Base-by-base conservation (phyloP, 64 coral and sea anemone species). In the Stylophora pistillata region DNA sequence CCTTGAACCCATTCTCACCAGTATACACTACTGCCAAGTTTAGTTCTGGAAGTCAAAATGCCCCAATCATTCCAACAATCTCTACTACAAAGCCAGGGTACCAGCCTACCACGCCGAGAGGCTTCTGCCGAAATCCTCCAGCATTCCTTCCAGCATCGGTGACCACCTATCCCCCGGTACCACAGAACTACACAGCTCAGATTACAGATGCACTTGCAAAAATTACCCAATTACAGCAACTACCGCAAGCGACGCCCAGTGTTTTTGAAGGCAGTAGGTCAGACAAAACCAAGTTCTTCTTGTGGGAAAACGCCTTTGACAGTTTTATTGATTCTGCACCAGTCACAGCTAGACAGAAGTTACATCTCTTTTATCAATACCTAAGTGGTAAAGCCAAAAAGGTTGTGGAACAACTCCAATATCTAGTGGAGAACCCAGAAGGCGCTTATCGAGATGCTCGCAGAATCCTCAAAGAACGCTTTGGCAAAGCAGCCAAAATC, bases 311-410 rank as follows among this genome's bases (percentile, higher is more conserved):
- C 57, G 84, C 76, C 9, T 92, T 92, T 63, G 72, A 93, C 53
- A 71, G 86, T 11, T 16, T 93, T 28, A 55, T 93, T 33, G 91
- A 89, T 70, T 93, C 86, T 32, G 79, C 64, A 18, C 85, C 78
- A 34, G 76, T 95, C 6, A 85, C 94, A 61, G 31, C 85, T 28
- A 26, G 53, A 33, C 78, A 91, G 28, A 91, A 91, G 30, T 29
- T 89, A 21, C 94, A 95, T 73, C 31, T 95, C 16, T 56, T 94
- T 25, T 91, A 95, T 23, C 88, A 95, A 71, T 85, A 95, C 56
- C 34, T 95, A 28, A 81, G 81, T 32, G 89, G 89, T 12, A 95
- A 91, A 58, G 89, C 89, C 18, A 92, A 89, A 47, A 81, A 33
- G 21, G 79, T 78, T 33, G 57, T 89, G 0, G 86, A 92, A 54